Percentiles rank a stretch among this genome's conserved stretches.
Evolutionary conservation across 2,888 invertebrate species (phyloP).

Genomic region (Pharmacophagus antenor): DNA sequence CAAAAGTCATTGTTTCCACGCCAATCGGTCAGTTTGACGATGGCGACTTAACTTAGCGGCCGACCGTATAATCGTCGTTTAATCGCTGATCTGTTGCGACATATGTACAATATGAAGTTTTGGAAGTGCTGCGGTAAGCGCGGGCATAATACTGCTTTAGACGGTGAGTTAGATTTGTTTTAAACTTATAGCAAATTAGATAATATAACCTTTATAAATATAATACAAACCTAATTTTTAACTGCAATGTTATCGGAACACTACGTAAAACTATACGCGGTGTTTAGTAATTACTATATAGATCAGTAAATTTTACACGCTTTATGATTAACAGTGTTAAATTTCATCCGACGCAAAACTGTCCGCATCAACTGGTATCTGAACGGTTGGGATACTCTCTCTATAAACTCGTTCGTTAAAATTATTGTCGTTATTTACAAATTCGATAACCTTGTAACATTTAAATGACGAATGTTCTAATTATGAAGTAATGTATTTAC

Average conservation of each 20-base stretch:
- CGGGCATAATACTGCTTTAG: constrained; percentile 50
- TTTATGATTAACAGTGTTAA: background rate
- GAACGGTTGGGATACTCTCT: background rate
- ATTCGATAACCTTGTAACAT: too few species aligned
- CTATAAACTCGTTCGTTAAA: too few species aligned
- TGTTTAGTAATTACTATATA: background rate
- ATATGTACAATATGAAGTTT: constrained; percentile 66
- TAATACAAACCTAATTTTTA: background rate
- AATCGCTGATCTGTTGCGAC: constrained; percentile 43
- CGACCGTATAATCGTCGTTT: constrained; percentile 55
- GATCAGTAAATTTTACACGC: constrained; percentile 4
- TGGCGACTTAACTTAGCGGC: constrained; percentile 63
- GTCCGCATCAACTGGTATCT: background rate
- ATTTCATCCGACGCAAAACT: background rate
- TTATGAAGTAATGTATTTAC: background rate
- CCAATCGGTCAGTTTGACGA: constrained; percentile 68
- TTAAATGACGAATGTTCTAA: background rate
- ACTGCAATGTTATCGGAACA: background rate
- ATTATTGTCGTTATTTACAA: too few species aligned
- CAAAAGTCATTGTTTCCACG: constrained; percentile 78
- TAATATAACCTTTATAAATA: too few species aligned
- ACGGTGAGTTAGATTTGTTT: constrained; percentile 47
- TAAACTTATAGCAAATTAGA: background rate
- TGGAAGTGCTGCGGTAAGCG: constrained; percentile 69
- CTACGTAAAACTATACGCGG: background rate